Percentiles rank a stretch among this genome's conserved stretches.
Evolutionary conservation across 2,888 invertebrate genomes (phyloP).

Genomic region (Beris morrisii): DNA sequence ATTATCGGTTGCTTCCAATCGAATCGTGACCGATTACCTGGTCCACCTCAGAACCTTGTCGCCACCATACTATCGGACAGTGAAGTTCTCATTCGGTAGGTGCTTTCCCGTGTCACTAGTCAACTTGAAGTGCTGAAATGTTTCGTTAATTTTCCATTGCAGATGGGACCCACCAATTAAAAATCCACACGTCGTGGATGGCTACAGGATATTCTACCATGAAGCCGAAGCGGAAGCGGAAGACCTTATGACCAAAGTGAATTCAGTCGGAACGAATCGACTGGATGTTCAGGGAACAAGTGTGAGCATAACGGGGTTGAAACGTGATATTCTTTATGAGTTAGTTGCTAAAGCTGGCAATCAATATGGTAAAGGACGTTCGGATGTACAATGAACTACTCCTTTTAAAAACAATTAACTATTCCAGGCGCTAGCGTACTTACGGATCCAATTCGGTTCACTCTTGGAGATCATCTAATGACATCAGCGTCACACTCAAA

Average conservation of each 20-base stretch:
- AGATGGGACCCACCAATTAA: slow-evolving; percentile 80
- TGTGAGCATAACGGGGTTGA: slow-evolving; percentile 69
- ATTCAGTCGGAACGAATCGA: slow-evolving; percentile 63
- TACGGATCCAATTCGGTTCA: slow-evolving; percentile 73
- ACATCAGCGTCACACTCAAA: slow-evolving; percentile 65
- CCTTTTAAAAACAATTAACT: background rate
- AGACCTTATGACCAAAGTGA: slow-evolving; percentile 36
- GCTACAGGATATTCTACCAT: slow-evolving; percentile 82
- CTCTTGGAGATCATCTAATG: slow-evolving; percentile 72
- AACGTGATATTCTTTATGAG: slow-evolving; percentile 75
- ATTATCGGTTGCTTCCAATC: slow-evolving; percentile 83
- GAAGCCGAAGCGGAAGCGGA: slow-evolving; percentile 58
- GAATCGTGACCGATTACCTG: slow-evolving; percentile 74
- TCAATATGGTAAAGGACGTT: slow-evolving; percentile 62
- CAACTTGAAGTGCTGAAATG: background rate
- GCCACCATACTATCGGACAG: slow-evolving; percentile 62
- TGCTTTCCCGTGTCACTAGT: background rate
- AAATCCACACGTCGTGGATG: slow-evolving; percentile 79
- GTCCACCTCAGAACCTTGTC: slow-evolving; percentile 72
- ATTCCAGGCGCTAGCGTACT: slow-evolving; percentile 70
- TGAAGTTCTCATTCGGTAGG: slow-evolving; percentile 60
- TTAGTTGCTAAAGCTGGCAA: slow-evolving; percentile 83
- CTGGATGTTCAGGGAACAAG: slow-evolving; percentile 74
- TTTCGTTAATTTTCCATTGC: slow-evolving; percentile 28
- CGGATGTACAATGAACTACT: no score